phyloP scores from a whole-genome alignment of 2,113 vertebrate species.

The Xenus cinereus region DNA sequence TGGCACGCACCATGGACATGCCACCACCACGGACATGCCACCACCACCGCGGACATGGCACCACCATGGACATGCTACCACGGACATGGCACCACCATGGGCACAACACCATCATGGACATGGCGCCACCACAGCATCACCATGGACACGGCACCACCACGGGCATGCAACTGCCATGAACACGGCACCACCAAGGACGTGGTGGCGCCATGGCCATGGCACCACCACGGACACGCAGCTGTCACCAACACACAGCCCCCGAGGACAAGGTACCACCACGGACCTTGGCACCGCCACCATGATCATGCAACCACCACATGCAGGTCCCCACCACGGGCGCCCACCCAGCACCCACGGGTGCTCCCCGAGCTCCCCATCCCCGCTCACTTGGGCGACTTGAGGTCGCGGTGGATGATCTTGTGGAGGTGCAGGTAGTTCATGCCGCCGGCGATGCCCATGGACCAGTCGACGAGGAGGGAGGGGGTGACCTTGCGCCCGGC shows the following conservation, averaged over 20 bases:
- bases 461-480: slow-evolving; percentile 95
- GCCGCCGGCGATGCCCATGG: slow-evolving; percentile 97
- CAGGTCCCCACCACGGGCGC: neutral
- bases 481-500: slow-evolving; percentile 94
- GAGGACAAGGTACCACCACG: neutral
- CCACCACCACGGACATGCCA: too few species aligned
- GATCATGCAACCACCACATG: accelerated
- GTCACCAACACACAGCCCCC: too few species aligned
- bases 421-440: slow-evolving; percentile 99
- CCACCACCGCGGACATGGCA: neutral
- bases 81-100: neutral
- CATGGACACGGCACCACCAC: accelerated
- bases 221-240: too few species aligned
- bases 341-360: neutral
- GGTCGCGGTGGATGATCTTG: slow-evolving; percentile 99
- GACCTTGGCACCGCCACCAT: accelerated
- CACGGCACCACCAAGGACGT: accelerated
- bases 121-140: neutral
- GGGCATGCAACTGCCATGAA: neutral
- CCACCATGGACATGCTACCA: neutral
- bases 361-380: neutral
- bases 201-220: accelerated
- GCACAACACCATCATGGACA: neutral
- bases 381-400: slow-evolving; percentile 96
- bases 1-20: too few species aligned